Evolutionary conservation across 1,140 invertebrate species (phyloP), one percentile per base, ranked within the genome.

Genomic region (Oreohelix idahoensis): DNA sequence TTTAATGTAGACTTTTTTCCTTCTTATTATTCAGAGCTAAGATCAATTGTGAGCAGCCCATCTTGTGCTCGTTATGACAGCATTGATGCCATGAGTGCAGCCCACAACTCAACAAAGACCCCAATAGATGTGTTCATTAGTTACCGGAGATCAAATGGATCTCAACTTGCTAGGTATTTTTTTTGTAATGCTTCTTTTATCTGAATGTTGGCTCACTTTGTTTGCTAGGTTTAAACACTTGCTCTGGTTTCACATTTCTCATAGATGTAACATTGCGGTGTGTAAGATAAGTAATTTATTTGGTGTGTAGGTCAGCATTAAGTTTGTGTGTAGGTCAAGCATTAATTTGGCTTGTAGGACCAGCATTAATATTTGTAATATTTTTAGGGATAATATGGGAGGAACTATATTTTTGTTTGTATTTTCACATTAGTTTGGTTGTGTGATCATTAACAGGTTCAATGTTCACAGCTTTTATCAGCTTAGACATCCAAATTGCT

Each of bases 131-230:
- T 99, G 4, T 99, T 99, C 92, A 97, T 99, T 83, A 99, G 98
- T 92, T 99, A 99, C 92, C 93, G 99, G 86, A 94, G 99, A 89
- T 98, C 97, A 0, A 99, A 98, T 92, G 98, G 98, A 79, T 99
- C 98, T 36, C 98, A 99, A 92, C 93, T 99, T 85, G 98, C 98
- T 11, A 96, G 95, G 94, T 95, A 91, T 75, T 26, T 78, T 39
- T 23, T 36, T 71, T 17, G 32, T 23, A 11, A 36, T 66, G 23
- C 26, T 45, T 10, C 20, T 10, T 35, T 71, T 32, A 15, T 71
- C 38, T 71, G 15, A 71, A 35, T 71, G 69, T 71, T 36, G n/a
- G 32, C 32, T 71, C 29, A 4, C 4, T 32, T 71, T 17, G 10
- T 71, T 71, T 71, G 32, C 15, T 71, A 39, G 10, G 2, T 71